Evolutionary conservation across 2,113 vertebrate species (phyloP), one percentile per base, ranked within the genome.

Genomic region (Eptesicus fuscus): DNA sequence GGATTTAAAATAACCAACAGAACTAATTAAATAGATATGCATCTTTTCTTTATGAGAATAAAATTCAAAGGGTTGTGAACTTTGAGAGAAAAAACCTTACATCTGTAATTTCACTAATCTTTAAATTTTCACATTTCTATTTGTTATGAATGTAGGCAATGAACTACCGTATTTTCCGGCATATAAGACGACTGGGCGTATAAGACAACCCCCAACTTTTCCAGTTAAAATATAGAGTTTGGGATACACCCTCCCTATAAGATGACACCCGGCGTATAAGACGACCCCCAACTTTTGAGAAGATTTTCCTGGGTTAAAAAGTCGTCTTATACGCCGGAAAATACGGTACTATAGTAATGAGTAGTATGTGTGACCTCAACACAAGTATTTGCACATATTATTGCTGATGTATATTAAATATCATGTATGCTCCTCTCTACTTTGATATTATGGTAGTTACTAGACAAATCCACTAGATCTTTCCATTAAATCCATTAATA

Each of bases 81-180:
- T 35, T 94, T 42, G 10, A n/a, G 74, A 47, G 28, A 17, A 88
- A 37, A 97, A 88, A 59, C 51, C 1, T 79, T 95, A 80, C 3
- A 44, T 63, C 6, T 92, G 23, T 59, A 65, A 94, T 91, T 88
- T 85, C 18, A 80, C 20, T 91, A 49, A 92, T 11, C 40, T 88
- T 90, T 88, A 90, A 83, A 96, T 61, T 56, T 73, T 90, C 70
- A 61, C 47, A 49, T 88, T 87, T 87, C 51, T 32, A 51, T 93
- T 37, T 88, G 42, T 77, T 82, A 35, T 74, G 12, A 83, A 61
- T 40, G 2, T 63, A 79, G 53, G 18, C 59, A 37, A 76, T 35
- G 65, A 74, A 65, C 12, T 37, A 37, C 37, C 37, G 37, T 37
- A 37, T 37, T 37, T 37, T 37, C 37, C 4, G 37, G 37, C 37